Evolutionary conservation across 2,113 vertebrate species (phyloP).

Genomic region (Salvelinus fontinalis): DNA sequence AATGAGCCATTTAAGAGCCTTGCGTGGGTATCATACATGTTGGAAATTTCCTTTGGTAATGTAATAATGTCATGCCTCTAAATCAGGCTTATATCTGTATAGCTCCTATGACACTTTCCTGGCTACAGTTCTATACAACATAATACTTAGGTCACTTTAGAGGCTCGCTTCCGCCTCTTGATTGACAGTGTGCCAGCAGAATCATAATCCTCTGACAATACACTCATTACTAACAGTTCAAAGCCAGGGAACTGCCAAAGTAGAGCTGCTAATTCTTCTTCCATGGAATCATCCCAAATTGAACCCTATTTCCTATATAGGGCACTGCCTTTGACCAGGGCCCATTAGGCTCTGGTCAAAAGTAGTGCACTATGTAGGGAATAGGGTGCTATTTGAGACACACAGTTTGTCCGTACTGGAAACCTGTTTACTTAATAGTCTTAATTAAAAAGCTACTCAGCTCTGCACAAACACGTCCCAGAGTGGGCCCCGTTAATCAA

Average conservation of each 20-base stretch:
- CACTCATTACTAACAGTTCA: conserved; percentile 46
- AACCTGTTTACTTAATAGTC: conserved; percentile 57
- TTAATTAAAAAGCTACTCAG: conserved; percentile 67
- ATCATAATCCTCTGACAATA: neutral
- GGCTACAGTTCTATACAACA: neutral
- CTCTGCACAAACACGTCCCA: conserved; percentile 48
- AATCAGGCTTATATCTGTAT: neutral
- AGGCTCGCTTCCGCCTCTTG: conserved; percentile 16
- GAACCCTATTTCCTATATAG: no score
- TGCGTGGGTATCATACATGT: neutral
- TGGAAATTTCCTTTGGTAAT: neutral
- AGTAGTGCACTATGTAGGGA: no score
- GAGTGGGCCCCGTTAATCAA: conserved; percentile 50
- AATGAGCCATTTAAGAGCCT: neutral
- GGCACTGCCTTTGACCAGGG: no score
- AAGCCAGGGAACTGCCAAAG: conserved; percentile 31
- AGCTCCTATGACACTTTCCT: no score
- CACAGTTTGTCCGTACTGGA: conserved; percentile 34
- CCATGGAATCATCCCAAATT: no score
- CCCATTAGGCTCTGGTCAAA: no score
- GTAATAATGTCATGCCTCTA: neutral
- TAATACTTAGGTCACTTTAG: conserved; percentile 28
- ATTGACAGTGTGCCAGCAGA: neutral
- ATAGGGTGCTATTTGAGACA: conserved; percentile 4
- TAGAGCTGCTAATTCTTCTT: neutral